phyloP scores from a whole-genome alignment of 2,888 invertebrate species.

The Drosophila siamana region DNA sequence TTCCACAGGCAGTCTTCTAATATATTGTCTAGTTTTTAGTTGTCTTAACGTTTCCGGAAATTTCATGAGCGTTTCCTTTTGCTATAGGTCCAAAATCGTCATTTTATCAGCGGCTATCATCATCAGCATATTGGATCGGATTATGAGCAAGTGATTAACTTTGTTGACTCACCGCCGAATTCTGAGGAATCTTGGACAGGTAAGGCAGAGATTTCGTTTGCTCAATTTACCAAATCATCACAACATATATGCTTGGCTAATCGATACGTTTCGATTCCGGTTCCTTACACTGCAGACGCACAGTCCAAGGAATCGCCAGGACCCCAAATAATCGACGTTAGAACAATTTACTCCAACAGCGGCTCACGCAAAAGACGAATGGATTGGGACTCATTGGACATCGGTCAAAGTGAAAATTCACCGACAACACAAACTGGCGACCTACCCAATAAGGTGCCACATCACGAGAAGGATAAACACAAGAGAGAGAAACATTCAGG shows the following conservation, averaged over 20 bases:
- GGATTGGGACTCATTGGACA: conserved; percentile 85
- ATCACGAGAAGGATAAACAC: conserved; percentile 83
- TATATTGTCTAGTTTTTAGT: neutral
- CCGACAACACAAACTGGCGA: conserved; percentile 75
- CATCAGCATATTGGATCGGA: conserved; percentile 83
- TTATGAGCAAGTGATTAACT: conserved; percentile 85
- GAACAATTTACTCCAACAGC: conserved; percentile 83
- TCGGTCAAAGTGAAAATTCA: conserved; percentile 83
- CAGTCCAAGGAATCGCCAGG: conserved; percentile 83
- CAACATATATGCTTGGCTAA: no score
- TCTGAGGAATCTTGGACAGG: conserved; percentile 86
- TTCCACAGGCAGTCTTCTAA: conserved; percentile 3
- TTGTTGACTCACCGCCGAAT: conserved; percentile 85
- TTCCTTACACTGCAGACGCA: conserved; percentile 68
- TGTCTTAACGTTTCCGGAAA: neutral
- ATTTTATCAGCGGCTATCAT: conserved; percentile 81
- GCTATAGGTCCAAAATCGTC: conserved; percentile 74
- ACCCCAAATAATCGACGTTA: conserved; percentile 84
- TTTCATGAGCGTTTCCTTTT: conserved; percentile 9
- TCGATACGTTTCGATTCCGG: conserved; percentile 42
- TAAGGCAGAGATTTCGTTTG: conserved; percentile 53
- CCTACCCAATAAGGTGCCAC: conserved; percentile 68
- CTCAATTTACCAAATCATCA: conserved; percentile 10
- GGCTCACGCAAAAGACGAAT: conserved; percentile 85
- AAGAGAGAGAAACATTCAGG: conserved; percentile 83